Conservation (phyloP, 2,888 invertebrate species). For the Pyrgus malvae region DNA sequence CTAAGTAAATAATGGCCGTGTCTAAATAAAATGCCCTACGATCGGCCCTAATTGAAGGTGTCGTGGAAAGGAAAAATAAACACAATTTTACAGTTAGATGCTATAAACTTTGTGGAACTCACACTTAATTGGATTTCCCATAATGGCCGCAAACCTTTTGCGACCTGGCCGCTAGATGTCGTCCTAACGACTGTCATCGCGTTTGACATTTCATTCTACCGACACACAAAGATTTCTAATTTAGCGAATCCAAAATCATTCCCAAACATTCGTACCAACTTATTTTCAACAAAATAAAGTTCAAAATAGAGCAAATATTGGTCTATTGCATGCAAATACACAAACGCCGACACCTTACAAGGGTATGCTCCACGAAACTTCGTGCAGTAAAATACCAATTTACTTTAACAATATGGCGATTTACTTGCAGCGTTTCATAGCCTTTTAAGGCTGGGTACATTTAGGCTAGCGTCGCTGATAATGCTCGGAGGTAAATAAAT, state of each 20-base stretch:
- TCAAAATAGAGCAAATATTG: slow-evolving; percentile 33
- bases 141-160: slow-evolving; percentile 30
- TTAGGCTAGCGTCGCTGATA: slow-evolving; percentile 61
- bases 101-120: slow-evolving; percentile 6
- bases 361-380: slow-evolving; percentile 63
- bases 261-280: neutral
- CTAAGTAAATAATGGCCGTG: too few species aligned
- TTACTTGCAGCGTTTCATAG: slow-evolving; percentile 65
- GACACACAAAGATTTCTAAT: slow-evolving; percentile 33
- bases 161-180: slow-evolving; percentile 57
- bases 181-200: slow-evolving; percentile 58
- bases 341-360: slow-evolving; percentile 49
- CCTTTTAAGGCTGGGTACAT: slow-evolving; percentile 68
- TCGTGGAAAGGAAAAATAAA: neutral
- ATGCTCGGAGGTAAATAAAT: slow-evolving; percentile 54
- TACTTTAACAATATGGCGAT: slow-evolving; percentile 75
- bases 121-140: slow-evolving; percentile 15
- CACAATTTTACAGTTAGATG: slow-evolving; percentile 6
- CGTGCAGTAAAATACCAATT: slow-evolving; percentile 76
- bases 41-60: too few species aligned
- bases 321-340: slow-evolving; percentile 31
- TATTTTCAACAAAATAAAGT: slow-evolving; percentile 34
- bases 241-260: slow-evolving; percentile 3
- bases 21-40: too few species aligned
- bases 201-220: slow-evolving; percentile 63